Evolutionary conservation across 2,797 vertebrate species (phyloP), one percentile per base, ranked within the genome.

Genomic region (Borostomias antarcticus): DNA sequence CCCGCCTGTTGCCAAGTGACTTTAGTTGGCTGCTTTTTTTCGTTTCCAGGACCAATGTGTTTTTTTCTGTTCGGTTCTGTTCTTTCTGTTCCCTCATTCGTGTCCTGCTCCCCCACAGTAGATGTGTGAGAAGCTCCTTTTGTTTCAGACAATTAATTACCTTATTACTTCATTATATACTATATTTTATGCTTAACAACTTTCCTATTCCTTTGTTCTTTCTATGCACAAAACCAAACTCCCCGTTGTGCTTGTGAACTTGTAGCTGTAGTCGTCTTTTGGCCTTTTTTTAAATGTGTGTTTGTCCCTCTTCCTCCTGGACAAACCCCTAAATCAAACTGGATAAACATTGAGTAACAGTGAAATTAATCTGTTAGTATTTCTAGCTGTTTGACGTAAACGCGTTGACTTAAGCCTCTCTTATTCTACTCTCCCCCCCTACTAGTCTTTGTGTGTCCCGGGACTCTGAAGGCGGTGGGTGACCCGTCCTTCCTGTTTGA

Each of bases 391-490:
- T 78, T 72, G 23, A 25, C 73, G 58, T 26, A 77, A 76, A 76
- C 59, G 48, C 88, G 85, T 88, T 91, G 86, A 85, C 87, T 85
- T 76, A 67, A 85, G 73, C 76, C 76, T 91, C 91, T 94, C 84
- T 94, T 93, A 88, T 96, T 93, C 91, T 94, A 89, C 93, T 97
- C 92, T 94, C 94, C 82, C 85, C 91, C 92, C 93, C 91, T 89
- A 89, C 90, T 94, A 99, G 98, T 99, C 93, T 99, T 99, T 97
- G 95, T 99, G 94, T 99, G 98, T 92, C 98, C 98, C 67, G 98
- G 98, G 92, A 98, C 95, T 86, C 93, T 99, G 95, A 98, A 98
- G 95, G 95, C 96, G 82, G 94, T 99, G 72, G 96, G 96, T 91
- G 96, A 99, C 76, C 94, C 97, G 66, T 95, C 96, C 66, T 96